phyloP scores from a whole-genome alignment of 2,888 invertebrate species.

The Serripes groenlandicus region DNA sequence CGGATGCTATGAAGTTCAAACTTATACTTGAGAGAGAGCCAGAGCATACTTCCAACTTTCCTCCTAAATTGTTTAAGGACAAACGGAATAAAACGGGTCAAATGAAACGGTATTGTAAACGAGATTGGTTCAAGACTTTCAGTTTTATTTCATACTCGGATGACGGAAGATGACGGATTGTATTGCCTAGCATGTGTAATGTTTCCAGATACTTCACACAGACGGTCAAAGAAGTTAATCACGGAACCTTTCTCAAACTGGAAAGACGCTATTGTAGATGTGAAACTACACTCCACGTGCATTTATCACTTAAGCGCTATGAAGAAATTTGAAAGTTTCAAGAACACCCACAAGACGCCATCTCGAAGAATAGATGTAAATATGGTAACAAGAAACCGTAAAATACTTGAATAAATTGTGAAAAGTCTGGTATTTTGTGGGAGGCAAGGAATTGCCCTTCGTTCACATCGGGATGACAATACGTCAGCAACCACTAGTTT shows the following conservation, averaged over 20 bases:
- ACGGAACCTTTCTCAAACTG: conserved; percentile 52
- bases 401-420: conserved; percentile 37
- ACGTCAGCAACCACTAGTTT: conserved; percentile 13
- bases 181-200: conserved; percentile 51
- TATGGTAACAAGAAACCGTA: conserved; percentile 27
- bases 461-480: conserved; percentile 44
- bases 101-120: conserved; percentile 40
- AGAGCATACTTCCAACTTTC: conserved; percentile 39
- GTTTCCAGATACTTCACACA: conserved; percentile 49
- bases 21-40: conserved; percentile 40
- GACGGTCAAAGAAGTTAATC: conserved; percentile 41
- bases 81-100: conserved; percentile 40
- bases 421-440: conserved; percentile 47
- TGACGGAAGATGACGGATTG: conserved; percentile 36
- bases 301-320: conserved; percentile 40
- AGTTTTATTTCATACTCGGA: conserved; percentile 52
- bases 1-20: conserved; percentile 38
- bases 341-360: conserved; percentile 16
- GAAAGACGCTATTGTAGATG: conserved; percentile 58
- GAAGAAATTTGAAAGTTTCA: conserved; percentile 32
- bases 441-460: conserved; percentile 46
- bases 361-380: conserved; percentile 26
- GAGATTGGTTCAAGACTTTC: conserved; percentile 49
- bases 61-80: conserved; percentile 45
- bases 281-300: conserved; percentile 36